These are phyloP conservation scores for Echinarachnius parma DNA, from an alignment of 53 echinoderm and acorn worm species.

Conservation along the genomic window DNA sequence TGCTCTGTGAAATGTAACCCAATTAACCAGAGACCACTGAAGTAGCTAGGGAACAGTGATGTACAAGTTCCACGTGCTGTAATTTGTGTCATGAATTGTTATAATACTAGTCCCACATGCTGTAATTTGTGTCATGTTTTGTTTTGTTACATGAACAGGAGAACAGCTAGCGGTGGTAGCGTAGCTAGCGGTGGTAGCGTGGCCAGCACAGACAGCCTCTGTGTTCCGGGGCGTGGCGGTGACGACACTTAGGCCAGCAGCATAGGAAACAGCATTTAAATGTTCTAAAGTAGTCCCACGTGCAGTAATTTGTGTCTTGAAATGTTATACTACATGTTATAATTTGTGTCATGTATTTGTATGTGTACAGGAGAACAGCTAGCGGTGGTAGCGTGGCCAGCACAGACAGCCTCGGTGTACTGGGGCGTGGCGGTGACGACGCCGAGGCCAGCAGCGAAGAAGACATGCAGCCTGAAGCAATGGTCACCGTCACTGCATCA, in stretches of 20 bases:
- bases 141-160: constrained; percentile 41
- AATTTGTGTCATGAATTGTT: too few relatives aligned
- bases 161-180: constrained; percentile 72
- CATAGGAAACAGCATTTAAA: constrained; percentile 53
- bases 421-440: constrained; percentile 45
- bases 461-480: constrained; percentile 77
- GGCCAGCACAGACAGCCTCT: constrained; percentile 72
- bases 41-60: too few relatives aligned
- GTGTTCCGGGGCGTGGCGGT: constrained; percentile 55
- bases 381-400: constrained; percentile 88
- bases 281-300: not conserved
- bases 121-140: constrained; percentile 10
- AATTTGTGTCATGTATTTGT: not conserved
- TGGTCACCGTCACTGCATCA: constrained; percentile 48
- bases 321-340: too few relatives aligned
- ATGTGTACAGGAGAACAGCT: constrained; percentile 70
- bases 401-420: constrained; percentile 76
- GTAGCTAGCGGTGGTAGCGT: constrained; percentile 73
- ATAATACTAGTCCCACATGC: constrained; percentile 21
- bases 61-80: too few relatives aligned
- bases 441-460: constrained; percentile 77
- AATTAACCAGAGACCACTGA: too few relatives aligned
- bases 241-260: constrained; percentile 52
- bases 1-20: too few relatives aligned
- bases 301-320: not conserved